These are phyloP conservation scores for Dasyprocta punctata DNA, from an alignment of 2,113 vertebrate genomes.

Conservation along the genomic window DNA sequence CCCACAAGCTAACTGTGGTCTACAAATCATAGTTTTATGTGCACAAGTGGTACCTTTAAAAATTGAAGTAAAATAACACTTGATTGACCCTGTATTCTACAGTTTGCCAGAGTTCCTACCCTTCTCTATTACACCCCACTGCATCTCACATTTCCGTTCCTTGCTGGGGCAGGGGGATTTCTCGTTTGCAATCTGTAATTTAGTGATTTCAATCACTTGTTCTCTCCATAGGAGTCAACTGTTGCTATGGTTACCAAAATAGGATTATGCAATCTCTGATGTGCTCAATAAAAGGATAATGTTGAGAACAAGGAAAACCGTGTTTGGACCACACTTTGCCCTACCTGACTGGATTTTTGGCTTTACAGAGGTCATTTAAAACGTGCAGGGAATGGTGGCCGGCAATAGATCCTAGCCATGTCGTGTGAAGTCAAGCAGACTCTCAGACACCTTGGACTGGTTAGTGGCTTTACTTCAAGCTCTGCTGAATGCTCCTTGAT, in stretches of 20 bases:
- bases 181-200: neutral
- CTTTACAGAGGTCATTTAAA: neutral
- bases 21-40: neutral
- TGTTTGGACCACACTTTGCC: neutral
- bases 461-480: neutral
- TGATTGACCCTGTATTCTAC: neutral
- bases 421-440: neutral
- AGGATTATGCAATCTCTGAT: neutral
- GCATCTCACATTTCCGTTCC: neutral
- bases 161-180: neutral
- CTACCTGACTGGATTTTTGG: neutral
- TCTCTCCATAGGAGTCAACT: conserved; percentile 16
- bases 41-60: neutral
- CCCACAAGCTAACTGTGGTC: neutral
- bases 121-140: neutral
- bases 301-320: neutral
- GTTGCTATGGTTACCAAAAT: conserved; percentile 61
- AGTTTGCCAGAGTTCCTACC: neutral
- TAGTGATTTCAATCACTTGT: neutral
- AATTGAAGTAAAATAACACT: neutral
- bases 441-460: neutral
- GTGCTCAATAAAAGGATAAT: neutral
- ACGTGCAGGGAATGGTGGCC: neutral
- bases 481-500: neutral
- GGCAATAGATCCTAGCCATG: neutral